Evolutionary conservation across 2,113 vertebrate species (phyloP), one percentile per base, ranked within the genome.

Genomic region (Trogon melanurus): DNA sequence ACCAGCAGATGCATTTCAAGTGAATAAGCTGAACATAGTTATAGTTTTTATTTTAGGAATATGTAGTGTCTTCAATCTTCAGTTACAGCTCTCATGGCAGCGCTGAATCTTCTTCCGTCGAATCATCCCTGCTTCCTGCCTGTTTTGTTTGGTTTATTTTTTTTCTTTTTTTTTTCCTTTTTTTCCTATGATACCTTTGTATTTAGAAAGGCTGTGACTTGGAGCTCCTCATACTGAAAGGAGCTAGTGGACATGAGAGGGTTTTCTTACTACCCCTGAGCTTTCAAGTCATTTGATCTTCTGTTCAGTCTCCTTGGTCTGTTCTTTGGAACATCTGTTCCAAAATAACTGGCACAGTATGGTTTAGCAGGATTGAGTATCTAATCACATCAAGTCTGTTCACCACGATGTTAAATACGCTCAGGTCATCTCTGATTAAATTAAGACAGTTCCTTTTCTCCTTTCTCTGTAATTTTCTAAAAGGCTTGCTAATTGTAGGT

Each of bases 281-380:
- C 30, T 95, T 94, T 88, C 58, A 72, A 86, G 54, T 79, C 3
- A 76, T 79, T 73, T 67, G n/a, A 57, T 91, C 48, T 85, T 92
- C 41, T 54, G 13, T 89, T 96, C 36, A 38, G 36, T 87, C 74
- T 93, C 95, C 88, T 95, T 79, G 67, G 71, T 73, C 51, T 76
- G 79, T 85, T 97, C 95, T 94, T 41, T 95, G 79, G 57, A 94
- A 93, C 89, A 96, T 85, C 96, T 97, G 91, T 91, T 78, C 64
- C 58, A 85, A 93, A 93, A 89, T 58, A 65, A 64, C 54, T 91
- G 79, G 91, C 62, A 70, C 58, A 91, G 71, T 61, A 62, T 66
- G 54, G 41, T 54, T 89, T 89, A 79, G 74, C 67, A 95, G 74
- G 81, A 93, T 89, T 94, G 73, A 89, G 27, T 47, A 60, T 80